Percentiles rank a stretch among this genome's conserved stretches.
Conservation (phyloP, 2,797 vertebrate genomes). For the Esox masquinongy region DNA sequence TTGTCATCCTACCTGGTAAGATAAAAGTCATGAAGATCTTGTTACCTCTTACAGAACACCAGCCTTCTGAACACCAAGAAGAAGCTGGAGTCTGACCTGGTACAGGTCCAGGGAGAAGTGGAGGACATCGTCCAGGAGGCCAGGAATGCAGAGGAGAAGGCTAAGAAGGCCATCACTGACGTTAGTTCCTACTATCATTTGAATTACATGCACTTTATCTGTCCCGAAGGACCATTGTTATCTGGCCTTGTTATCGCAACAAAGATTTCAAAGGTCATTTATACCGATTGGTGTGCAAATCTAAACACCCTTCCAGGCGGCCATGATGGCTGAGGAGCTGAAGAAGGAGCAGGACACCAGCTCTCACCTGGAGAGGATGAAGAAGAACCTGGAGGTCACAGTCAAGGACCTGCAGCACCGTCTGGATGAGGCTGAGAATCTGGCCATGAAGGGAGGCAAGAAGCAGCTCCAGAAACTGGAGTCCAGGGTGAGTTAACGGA, state of each 20-base stretch:
- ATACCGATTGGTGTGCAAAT: neutral
- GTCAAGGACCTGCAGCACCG: constrained; percentile 82
- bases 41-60: constrained; percentile 59
- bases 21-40: neutral
- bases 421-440: constrained; percentile 81
- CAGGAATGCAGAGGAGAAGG: constrained; percentile 81
- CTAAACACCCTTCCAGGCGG: constrained; percentile 60
- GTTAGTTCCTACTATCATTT: constrained; percentile 54
- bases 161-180: constrained; percentile 82
- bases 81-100: constrained; percentile 77
- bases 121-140: constrained; percentile 78
- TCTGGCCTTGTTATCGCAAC: neutral
- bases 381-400: constrained; percentile 78
- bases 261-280: neutral
- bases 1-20: neutral
- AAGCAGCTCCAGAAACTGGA: constrained; percentile 83
- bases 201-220: neutral
- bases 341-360: constrained; percentile 86
- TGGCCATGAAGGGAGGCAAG: constrained; percentile 83
- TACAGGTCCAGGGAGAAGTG: constrained; percentile 75
- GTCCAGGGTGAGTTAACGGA: constrained; percentile 58
- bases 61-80: constrained; percentile 68
- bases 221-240: neutral
- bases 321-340: constrained; percentile 85
- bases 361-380: constrained; percentile 82